Conservation (phyloP, 2,113 vertebrate species). For the Pituophis catenifer region DNA sequence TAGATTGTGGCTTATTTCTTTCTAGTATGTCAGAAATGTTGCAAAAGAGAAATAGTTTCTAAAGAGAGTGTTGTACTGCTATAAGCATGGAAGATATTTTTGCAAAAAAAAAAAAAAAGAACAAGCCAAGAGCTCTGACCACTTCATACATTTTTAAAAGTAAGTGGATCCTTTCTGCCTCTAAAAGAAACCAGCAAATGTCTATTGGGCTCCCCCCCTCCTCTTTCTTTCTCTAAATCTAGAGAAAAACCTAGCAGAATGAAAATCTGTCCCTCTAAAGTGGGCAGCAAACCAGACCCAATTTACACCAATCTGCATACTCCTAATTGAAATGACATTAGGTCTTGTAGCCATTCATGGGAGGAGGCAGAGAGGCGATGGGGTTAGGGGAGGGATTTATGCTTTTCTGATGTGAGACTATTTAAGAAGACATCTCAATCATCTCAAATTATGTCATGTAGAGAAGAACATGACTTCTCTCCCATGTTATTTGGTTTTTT, state of each 20-base stretch:
- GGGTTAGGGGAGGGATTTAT: neutral
- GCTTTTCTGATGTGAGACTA: neutral
- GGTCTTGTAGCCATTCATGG: neutral
- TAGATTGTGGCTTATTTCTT: neutral
- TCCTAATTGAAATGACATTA: neutral
- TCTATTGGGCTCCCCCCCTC: fast-evolving
- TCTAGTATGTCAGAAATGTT: neutral
- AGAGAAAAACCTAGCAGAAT: neutral
- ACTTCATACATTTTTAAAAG: neutral
- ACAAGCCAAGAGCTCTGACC: neutral
- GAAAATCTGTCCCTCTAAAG: neutral
- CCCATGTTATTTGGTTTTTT: neutral
- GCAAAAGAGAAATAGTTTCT: neutral
- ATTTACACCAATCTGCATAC: neutral
- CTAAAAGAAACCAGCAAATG: neutral
- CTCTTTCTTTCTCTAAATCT: neutral
- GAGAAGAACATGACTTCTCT: neutral
- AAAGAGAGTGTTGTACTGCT: neutral
- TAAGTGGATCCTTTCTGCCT: neutral
- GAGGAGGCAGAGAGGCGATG: neutral
- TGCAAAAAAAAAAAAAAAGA: neutral
- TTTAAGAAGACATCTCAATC: neutral
- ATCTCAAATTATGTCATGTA: neutral
- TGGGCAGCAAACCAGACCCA: neutral
- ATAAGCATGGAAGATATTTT: neutral